Evolutionary conservation across 2,888 invertebrate genomes (phyloP), one percentile per base, ranked within the genome.

Genomic region (Ceraclea dissimilis): DNA sequence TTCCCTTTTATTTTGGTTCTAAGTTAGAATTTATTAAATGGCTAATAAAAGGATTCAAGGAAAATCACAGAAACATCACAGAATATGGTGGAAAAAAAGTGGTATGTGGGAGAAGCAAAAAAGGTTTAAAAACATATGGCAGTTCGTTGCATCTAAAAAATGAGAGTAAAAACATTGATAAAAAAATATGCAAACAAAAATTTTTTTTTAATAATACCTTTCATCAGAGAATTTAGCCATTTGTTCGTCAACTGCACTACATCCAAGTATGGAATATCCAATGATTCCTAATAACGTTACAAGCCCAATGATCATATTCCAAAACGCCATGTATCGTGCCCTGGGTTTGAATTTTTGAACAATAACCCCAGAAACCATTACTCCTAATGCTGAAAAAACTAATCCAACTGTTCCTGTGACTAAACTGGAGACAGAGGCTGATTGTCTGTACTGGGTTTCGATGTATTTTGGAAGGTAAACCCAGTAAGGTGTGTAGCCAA

Each of bases 391-490:
- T 5, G 85, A 85, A 68, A 85, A 85, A 5, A 82, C 79, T n/a
- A 86, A 70, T 1, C 85, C 84, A 1, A 84, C 82, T 0, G 82
- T 83, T 54, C 85, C 90, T 50, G 89, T 86, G 47, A 87, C 82
- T 61, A 89, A 74, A 63, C 86, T 88, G 0, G 90, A 86, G 8
- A 81, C 80, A 0, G 87, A 84, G 1, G 90, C 87, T 5, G 88
- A 85, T 64, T 86, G 84, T 55, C 83, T 79, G 69, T 88, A 91
- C 69, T 89, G 88, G 1, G 86, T 87, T 70, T 91, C 90, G 60
- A 91, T 86, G 66, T 89, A 89, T 68, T 90, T 90, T 0, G 90
- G 88, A 69, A 89, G 80, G 66, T 88, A 90, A 49, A 88, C 86
- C 81, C 87, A 87, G 66, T 86, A 87, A 0, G 88, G 88, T 73